These are phyloP conservation scores for Pterostichus madidus DNA, from an alignment of 2,888 invertebrate species.

Conservation along the genomic window DNA sequence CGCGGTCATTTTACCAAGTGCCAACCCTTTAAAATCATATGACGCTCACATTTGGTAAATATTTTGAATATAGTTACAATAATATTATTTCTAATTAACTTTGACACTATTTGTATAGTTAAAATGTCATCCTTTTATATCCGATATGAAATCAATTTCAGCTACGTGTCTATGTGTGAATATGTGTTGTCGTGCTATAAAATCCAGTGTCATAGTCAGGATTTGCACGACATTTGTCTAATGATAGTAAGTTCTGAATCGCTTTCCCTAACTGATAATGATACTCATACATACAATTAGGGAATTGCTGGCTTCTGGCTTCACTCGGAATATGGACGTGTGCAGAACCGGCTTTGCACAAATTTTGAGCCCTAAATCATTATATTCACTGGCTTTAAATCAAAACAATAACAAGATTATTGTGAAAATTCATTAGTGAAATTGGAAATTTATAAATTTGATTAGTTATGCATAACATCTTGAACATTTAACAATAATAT, in stretches of 20 bases:
- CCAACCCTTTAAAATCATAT: no score
- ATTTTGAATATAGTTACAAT: no score
- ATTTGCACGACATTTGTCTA: conserved; percentile 29
- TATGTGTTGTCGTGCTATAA: conserved; percentile 1
- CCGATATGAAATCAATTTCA: neutral
- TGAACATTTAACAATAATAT: conserved; percentile 44
- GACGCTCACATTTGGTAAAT: no score
- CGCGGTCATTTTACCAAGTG: no score
- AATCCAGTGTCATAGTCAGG: neutral
- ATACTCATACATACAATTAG: conserved; percentile 33
- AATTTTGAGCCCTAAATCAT: conserved; percentile 1
- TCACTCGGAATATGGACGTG: conserved; percentile 12
- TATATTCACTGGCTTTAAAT: conserved; percentile 26
- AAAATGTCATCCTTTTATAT: neutral
- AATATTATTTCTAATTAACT: no score
- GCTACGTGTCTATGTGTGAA: neutral
- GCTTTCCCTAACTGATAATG: conserved; percentile 39
- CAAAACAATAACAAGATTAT: conserved; percentile 38
- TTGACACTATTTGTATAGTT: neutral
- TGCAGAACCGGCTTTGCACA: conserved; percentile 15
- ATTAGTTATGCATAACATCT: conserved; percentile 31
- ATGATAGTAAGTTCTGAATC: conserved; percentile 40
- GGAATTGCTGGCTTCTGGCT: conserved; percentile 3
- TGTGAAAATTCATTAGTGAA: conserved; percentile 34
- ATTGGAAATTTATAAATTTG: conserved; percentile 44